Base-by-base conservation (phyloP, 2,888 invertebrate species). In the Dyspetes luteomarginatus region DNA sequence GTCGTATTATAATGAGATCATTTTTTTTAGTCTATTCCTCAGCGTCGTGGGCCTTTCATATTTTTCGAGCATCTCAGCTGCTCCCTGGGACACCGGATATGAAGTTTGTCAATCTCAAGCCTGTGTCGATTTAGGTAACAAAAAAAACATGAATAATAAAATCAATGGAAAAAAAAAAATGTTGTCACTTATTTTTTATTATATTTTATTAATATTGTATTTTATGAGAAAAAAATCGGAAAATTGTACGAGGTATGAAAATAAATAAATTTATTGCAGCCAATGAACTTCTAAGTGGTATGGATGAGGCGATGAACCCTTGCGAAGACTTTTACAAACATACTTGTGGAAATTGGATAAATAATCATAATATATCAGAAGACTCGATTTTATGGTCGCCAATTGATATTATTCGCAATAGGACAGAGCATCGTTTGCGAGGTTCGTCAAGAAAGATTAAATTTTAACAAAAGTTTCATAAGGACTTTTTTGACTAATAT, bases 261-360 rank as follows among this genome's bases (percentile, higher is more conserved):
- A 58, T 17, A 58, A 4, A 26, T 9, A 55, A 55, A 55, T 60
- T 64, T 41, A n/a, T 30, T 28, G 19, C 30, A 77, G 77, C 77
- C 15, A n/a, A 5, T 12, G 52, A 50, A 62, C 50, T 68, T 12
- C 55, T 77, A 0, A 24, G 84, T 17, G 87, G 87, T n/a, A 87
- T 92, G 87, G 88, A 92, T 75, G 52, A 75, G 15, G 84, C 84
- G 0, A 87, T 85, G 0, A 87, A 92, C 72, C 92, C 92, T 3
- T 92, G 92, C 82, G 85, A 87, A 5, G 90, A 92, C 83, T 92
- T 92, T 84, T 92, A 90, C 81, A 84, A 90, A 65, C 92, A 89
- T 76, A 87, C 91, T 4, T 92, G 92, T 84, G 92, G 92, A 0
- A 77, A 69, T 69, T 69, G 50, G 50, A 22, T 19, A 5, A 41